Percentiles rank a stretch among this genome's conserved stretches.
Conservation (phyloP, 2,797 vertebrate species). For the Pipistrellus pipistrellus region DNA sequence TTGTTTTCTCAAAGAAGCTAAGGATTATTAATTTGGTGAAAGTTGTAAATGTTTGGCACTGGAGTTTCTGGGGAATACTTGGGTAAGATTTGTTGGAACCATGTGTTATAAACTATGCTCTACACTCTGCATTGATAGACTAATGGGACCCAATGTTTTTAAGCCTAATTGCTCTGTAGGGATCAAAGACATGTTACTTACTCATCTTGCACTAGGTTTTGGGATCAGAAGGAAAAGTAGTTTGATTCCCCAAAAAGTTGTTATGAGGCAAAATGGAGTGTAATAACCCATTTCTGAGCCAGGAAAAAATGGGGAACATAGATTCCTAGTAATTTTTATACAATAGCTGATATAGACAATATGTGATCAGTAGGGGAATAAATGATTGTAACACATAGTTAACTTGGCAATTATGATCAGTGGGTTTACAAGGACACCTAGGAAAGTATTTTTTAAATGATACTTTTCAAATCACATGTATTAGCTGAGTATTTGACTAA, state of each 20-base stretch:
- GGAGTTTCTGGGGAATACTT: constrained; percentile 71
- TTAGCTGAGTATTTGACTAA: constrained; percentile 43
- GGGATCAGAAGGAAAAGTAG: constrained; percentile 72
- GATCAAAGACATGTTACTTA: constrained; percentile 75
- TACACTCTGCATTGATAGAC: constrained; percentile 20
- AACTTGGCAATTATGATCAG: constrained; percentile 49
- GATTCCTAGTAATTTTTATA: constrained; percentile 19
- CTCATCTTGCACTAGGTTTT: constrained; percentile 62
- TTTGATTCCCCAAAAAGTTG: constrained; percentile 41
- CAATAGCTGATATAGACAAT: constrained; percentile 53
- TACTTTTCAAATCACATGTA: neutral
- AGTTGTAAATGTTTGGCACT: constrained; percentile 75
- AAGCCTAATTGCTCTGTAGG: constrained; percentile 74
- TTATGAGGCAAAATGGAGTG: constrained; percentile 71
- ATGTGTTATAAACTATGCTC: constrained; percentile 55
- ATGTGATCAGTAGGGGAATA: neutral
- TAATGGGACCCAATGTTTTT: constrained; percentile 59
- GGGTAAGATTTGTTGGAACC: constrained; percentile 71
- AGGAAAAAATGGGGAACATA: constrained; percentile 28
- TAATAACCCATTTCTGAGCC: constrained; percentile 61
- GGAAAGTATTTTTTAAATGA: neutral
- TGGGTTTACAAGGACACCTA: neutral
- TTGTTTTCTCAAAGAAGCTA: constrained; percentile 84
- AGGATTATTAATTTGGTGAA: constrained; percentile 85
- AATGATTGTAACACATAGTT: constrained; percentile 26